These are phyloP conservation scores for Sebastes matsubarae DNA, from an alignment of 2,797 vertebrate genomes.

Conservation along the genomic window DNA sequence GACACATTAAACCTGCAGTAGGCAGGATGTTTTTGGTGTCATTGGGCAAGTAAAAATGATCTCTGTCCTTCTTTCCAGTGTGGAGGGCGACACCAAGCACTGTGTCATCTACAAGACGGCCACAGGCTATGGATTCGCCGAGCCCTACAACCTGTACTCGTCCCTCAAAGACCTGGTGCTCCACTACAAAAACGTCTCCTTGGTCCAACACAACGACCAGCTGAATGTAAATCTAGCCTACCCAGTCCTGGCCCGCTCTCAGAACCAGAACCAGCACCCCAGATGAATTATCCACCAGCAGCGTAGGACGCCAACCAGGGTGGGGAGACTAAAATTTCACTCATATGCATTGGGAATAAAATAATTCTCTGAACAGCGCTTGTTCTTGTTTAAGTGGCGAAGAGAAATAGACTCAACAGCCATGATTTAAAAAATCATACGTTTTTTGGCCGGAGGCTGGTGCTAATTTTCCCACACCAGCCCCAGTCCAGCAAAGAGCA, in stretches of 20 bases:
- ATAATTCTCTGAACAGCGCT: slow-evolving; percentile 33
- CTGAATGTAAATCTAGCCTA: slow-evolving; percentile 92
- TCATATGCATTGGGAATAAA: slow-evolving; percentile 22
- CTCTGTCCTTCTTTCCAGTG: slow-evolving; percentile 74
- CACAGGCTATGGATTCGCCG: slow-evolving; percentile 91
- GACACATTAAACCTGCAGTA: too few species aligned
- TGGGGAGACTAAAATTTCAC: slow-evolving; percentile 32
- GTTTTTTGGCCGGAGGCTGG: slow-evolving; percentile 40
- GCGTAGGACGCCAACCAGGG: slow-evolving; percentile 30
- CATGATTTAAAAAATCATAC: slow-evolving; percentile 17
- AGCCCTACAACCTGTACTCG: slow-evolving; percentile 94
- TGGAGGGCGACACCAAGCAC: slow-evolving; percentile 93
- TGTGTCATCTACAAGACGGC: slow-evolving; percentile 93
- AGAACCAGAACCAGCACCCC: slow-evolving; percentile 78
- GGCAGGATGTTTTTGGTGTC: accelerated
- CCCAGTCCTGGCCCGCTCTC: slow-evolving; percentile 84
- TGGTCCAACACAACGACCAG: slow-evolving; percentile 95
- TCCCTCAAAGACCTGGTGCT: slow-evolving; percentile 94
- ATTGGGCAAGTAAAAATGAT: background rate
- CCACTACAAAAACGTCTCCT: slow-evolving; percentile 93
- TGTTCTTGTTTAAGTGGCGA: slow-evolving; percentile 30
- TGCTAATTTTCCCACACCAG: slow-evolving; percentile 43
- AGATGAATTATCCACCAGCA: slow-evolving; percentile 69
- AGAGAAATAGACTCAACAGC: slow-evolving; percentile 37
- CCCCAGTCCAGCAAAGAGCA: slow-evolving; percentile 46